These are phyloP conservation scores for Theretra japonica DNA, from an alignment of 2,888 invertebrate genomes.

Conservation along the genomic window DNA sequence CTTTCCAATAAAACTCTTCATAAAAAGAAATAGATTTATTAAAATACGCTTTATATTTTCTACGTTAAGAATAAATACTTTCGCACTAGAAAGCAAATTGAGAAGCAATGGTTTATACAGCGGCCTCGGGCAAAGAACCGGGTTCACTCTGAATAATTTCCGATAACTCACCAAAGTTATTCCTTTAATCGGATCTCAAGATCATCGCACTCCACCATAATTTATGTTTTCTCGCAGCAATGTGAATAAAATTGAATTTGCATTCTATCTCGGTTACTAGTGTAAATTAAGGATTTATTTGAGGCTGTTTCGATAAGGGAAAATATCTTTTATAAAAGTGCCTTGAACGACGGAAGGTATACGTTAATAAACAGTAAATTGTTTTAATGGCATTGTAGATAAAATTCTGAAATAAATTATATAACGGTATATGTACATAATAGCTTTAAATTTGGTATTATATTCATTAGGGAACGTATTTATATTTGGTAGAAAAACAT, in stretches of 20 bases:
- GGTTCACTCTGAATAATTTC: conserved; percentile 9
- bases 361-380: background rate
- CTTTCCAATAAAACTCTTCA: no score
- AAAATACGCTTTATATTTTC: background rate
- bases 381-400: background rate
- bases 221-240: conserved; percentile 44
- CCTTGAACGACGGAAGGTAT: background rate
- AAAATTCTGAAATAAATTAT: background rate
- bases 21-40: no score
- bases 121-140: background rate
- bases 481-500: no score
- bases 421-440: no score
- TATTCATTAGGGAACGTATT: no score
- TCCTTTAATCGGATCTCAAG: conserved; percentile 25
- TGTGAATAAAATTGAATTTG: conserved; percentile 50
- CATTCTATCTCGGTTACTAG: conserved; percentile 39
- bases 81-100: background rate
- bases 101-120: background rate
- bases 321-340: background rate
- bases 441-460: no score
- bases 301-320: background rate
- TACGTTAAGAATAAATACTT: background rate
- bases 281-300: conserved; percentile 49
- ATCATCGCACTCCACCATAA: conserved; percentile 35
- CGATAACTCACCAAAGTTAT: conserved; percentile 16